Base-by-base conservation (phyloP, 2,797 vertebrate genomes). In the Geotrypetes seraphini region DNA sequence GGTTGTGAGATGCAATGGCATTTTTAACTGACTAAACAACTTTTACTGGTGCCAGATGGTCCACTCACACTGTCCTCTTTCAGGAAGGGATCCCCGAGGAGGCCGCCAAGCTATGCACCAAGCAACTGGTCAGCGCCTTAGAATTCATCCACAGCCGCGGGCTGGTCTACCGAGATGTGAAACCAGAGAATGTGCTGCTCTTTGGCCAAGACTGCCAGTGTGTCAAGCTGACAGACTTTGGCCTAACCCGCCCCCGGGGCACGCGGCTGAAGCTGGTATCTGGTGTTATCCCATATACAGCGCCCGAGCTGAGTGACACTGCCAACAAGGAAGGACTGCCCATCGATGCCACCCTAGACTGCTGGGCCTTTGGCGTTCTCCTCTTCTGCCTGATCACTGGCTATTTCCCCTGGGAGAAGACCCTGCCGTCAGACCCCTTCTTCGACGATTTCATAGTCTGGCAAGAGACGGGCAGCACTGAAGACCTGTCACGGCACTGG, bases 401-500 rank as follows among this genome's bases (percentile, higher is more conserved):
- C 32, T 94, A 92, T 58, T 99, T 99, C 63, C 95, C 95, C 34
- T 98, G 93, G 94, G 90, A 92, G 49, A 90, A 92, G 66, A 91
- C 75, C 53, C 75, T 90, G 28, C 53, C 57, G 0, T 72, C 85
- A 0, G 93, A 97, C 61, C 76, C 77, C 4, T 79, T 85, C 64
- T 98, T 89, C 41, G 62, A 80, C 12, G 83, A 78, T 39, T 98
- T 83, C 53, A 57, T 83, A 50, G 37, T 63, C 35, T 99, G 95
- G 95, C 77, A 70, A 41, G 60, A 70, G 31, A 70, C 73, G 0
- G 67, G 75, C 12, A 51, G 51, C 9, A 58, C 71, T 2, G 44
- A 58, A 28, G 66, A 87, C 28, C 63, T 81, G 5, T 79, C 81
- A 1, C 79, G 75, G 21, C 92, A 93, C 36, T 96, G 96, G 75